Evolutionary conservation across 1,140 invertebrate species (phyloP), one percentile per base, ranked within the genome.

Genomic region (Drosophila chauvacae): DNA sequence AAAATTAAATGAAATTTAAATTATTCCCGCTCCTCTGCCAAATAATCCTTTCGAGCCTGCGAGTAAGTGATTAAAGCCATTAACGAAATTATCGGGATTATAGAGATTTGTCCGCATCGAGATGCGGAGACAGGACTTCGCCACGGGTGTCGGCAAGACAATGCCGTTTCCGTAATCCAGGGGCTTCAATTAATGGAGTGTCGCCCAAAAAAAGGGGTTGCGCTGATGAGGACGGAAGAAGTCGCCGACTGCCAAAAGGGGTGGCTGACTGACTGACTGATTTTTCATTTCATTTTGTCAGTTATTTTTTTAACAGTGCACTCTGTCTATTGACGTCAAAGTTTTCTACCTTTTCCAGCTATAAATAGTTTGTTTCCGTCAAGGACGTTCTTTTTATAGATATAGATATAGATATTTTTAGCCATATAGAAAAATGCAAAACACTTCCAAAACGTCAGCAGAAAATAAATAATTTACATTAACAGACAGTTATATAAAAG

Each of bases 81-180:
- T 91, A 91, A 91, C 90, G 84, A 91, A 91, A 91, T 91, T 91
- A 91, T 91, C 84, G 82, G 48, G 90, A 91, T 91, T 91, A 91
- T 90, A 85, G 75, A 86, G 90, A 91, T 91, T 91, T 91, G 90
- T 91, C 58, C 65, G 65, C 66, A 62, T 69, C 74, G 71, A 77
- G 72, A 80, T 71, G 84, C 56, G 30, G 55, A 35, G 33, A 30
- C 41, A 45, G 66, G 23, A 82, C 80, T 81, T 58, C 81, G 62
- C 77, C 55, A 71, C 87, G 72, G 70, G 76, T 80, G 79, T 72
- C 64, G 41, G 28, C 53, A 80, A 91, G 79, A 91, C 90, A 91
- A 91, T 91, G 85, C 90, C 81, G 80, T 91, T 91, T 91, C 72
- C 81, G 81, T 90, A 91, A 91, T 91, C 90, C 90, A 83, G 65